phyloP scores from a whole-genome alignment of 2,888 invertebrate species.

The Hyposoter dolosus region DNA sequence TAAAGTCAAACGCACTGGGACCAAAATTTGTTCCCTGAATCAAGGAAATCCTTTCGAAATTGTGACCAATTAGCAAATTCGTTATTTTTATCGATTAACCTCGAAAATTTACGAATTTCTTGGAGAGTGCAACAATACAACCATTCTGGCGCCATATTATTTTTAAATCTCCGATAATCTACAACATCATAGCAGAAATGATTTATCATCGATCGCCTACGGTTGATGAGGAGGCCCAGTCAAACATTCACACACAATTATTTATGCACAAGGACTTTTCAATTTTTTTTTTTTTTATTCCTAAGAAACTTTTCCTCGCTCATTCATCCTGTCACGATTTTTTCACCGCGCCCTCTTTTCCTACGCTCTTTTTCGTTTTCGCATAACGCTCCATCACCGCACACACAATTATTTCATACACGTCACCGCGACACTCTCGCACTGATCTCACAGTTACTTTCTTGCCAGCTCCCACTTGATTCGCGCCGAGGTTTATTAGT shows the following conservation, averaged over 20 bases:
- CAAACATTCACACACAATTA: slow-evolving; percentile 41
- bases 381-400: slow-evolving; percentile 46
- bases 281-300: slow-evolving; percentile 27
- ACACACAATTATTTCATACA: slow-evolving; percentile 39
- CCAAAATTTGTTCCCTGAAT: neutral
- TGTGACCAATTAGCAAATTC: no score
- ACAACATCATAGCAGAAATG: slow-evolving; percentile 4
- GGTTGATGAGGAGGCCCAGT: slow-evolving; percentile 46
- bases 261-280: slow-evolving; percentile 44
- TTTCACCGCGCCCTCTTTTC: slow-evolving; percentile 79
- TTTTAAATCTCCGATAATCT: neutral
- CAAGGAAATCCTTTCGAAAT: neutral
- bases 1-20: neutral
- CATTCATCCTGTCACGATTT: slow-evolving; percentile 43
- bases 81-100: no score
- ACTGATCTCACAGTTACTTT: neutral
- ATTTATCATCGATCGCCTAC: slow-evolving; percentile 57
- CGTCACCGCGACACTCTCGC: slow-evolving; percentile 20
- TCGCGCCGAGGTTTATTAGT: slow-evolving; percentile 28
- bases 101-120: neutral
- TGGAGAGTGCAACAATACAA: neutral
- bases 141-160: neutral
- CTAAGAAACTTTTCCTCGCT: slow-evolving; percentile 20
- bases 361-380: slow-evolving; percentile 78
- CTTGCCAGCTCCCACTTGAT: slow-evolving; percentile 49